Base-by-base conservation (phyloP, 2,113 vertebrate species). In the Poecilia latipinna region DNA sequence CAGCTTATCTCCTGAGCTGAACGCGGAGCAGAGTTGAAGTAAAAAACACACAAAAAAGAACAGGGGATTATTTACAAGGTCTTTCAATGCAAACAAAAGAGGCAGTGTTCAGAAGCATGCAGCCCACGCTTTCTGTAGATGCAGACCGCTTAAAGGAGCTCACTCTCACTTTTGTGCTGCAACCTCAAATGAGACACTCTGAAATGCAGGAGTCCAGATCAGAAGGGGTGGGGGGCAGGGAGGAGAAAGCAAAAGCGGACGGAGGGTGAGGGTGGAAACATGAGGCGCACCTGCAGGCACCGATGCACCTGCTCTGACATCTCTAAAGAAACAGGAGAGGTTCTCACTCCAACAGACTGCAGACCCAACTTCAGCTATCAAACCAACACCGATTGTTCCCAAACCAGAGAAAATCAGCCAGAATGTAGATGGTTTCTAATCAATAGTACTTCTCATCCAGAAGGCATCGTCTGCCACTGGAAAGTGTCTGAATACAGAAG, bases 231-330 rank as follows among this genome's bases (percentile, higher is more conserved):
- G 35, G 35, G 35, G 8, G 35, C 29, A 10, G 39, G 77, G 60
- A 33, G 51, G 77, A 32, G 35, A 39, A 3, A 67, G 70, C 70
- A 28, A 67, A 82, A 12, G 48, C 66, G 57, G 64, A 42, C n/a
- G 65, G 73, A 76, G 76, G 51, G 51, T 19, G 73, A 76, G 76
- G 51, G 51, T 24, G 2, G 22, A 75, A 37, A n/a, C 80, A 66
- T 62, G 57, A 69, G 78, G 72, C 66, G 44, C 82, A 90, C 84
- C 84, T 86, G 82, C 74, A 70, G 70, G 71, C 44, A 70, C 62
- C 6, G 28, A 61, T 29, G 83, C 84, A 83, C 77, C 83, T 87
- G 79, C 72, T 54, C 31, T 44, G 32, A 12, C 65, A 33, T 62
- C 78, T 77, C 68, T 39, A 19, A 64, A 31, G 8, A 28, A 71